phyloP scores from a whole-genome alignment of 2,113 vertebrate species.

The Eulacestoma nigropectus region DNA sequence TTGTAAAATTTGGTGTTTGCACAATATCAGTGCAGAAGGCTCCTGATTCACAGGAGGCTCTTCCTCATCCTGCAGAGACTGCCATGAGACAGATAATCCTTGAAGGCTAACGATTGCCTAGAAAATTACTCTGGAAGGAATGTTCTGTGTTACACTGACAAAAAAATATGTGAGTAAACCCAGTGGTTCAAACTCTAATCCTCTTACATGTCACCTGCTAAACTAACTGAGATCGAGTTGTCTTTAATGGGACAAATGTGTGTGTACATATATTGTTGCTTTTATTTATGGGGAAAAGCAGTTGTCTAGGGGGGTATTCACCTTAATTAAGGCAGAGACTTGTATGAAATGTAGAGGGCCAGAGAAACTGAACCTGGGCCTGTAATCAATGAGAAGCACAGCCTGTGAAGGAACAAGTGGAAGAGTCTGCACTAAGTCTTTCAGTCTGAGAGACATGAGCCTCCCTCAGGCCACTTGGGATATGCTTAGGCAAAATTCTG shows the following conservation, averaged over 20 bases:
- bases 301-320: neutral
- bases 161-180: neutral
- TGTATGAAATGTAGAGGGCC: neutral
- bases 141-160: neutral
- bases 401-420: neutral
- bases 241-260: neutral
- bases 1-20: neutral
- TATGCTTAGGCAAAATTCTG: neutral
- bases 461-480: fast-evolving
- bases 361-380: neutral
- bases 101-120: neutral
- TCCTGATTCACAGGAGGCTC: neutral
- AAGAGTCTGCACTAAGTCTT: neutral
- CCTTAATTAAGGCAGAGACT: neutral
- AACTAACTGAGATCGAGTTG: neutral
- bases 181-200: neutral
- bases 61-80: neutral
- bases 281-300: neutral
- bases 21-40: neutral
- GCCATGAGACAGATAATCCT: neutral
- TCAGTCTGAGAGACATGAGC: neutral
- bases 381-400: neutral
- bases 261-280: neutral
- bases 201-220: neutral
- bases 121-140: neutral